Base-by-base conservation (phyloP, 2,888 invertebrate species). In the Drosophila percnosoma region DNA sequence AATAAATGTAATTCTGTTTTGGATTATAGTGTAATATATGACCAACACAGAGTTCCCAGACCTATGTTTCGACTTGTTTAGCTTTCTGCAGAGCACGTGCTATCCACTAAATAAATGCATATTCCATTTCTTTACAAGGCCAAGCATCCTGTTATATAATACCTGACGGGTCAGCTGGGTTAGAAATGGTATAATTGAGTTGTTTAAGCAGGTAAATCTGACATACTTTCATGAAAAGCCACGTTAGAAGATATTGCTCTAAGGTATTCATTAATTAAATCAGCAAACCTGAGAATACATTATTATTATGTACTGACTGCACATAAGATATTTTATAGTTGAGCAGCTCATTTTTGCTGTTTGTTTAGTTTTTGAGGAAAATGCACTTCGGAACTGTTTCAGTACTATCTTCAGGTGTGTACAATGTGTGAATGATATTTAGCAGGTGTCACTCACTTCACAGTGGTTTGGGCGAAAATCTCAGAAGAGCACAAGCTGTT, bases 401-500 rank as follows among this genome's bases (percentile, higher is more conserved):
- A 36, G 24, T 45, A 69, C 61, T 59, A 53, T 55, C 49, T 69
- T 31, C 21, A 15, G 15, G 31, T 53, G 55, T 60, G 48, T 45
- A 27, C 57, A 69, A 68, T 31, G 90, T 82, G 87, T 61, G 78
- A 89, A 74, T 89, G 90, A 90, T 54, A 81, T 75, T 77, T 49
- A 57, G 65, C 90, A 90, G 90, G 75, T 90, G 87, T 89, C 80
- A 80, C 51, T 80, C 51, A 59, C 15, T 18, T 24, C 58, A 13
- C 36, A 48, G 42, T 52, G 45, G 53, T 48, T 66, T n/a, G 58
- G 45, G 24, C 48, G 31, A 51, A 40, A 49, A 33, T 34, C 54
- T 45, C 48, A 59, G 45, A 48, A 55, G 21, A 55, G 21, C 51
- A 53, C 55, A 60, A 49, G 40, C 21, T 24, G 68, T 57, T 54